phyloP scores from a whole-genome alignment of 2,113 vertebrate species.

The Grallaria varia region DNA sequence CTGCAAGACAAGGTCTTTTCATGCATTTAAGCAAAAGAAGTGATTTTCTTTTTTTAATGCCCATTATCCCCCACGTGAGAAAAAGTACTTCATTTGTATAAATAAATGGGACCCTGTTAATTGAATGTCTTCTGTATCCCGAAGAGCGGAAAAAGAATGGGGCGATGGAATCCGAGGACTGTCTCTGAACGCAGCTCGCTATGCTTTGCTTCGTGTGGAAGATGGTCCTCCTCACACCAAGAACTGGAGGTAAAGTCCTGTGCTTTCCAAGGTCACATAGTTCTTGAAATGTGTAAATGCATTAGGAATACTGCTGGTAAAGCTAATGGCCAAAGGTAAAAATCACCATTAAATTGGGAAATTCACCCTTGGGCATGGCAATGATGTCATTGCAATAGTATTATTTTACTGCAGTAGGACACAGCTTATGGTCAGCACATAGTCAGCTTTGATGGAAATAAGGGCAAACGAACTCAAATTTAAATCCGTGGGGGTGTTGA shows the following conservation, averaged over 20 bases:
- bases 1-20: neutral
- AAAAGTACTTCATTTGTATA: neutral
- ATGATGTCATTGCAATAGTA: neutral
- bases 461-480: neutral
- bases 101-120: neutral
- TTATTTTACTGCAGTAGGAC: neutral
- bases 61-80: neutral
- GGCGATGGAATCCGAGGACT: conserved; percentile 92
- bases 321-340: neutral
- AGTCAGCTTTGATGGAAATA: neutral
- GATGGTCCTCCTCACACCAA: conserved; percentile 93
- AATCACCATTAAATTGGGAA: neutral
- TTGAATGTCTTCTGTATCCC: neutral
- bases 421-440: neutral
- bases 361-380: neutral
- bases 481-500: neutral
- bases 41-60: neutral
- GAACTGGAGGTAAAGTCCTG: conserved; percentile 89
- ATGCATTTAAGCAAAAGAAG: neutral
- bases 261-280: neutral
- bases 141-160: conserved; percentile 97
- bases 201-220: conserved; percentile 90
- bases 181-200: conserved; percentile 93
- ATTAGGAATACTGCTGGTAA: neutral
- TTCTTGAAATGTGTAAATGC: neutral